These are phyloP conservation scores for Diadegma fenestrale DNA, from an alignment of 2,888 invertebrate species.

Conservation along the genomic window DNA sequence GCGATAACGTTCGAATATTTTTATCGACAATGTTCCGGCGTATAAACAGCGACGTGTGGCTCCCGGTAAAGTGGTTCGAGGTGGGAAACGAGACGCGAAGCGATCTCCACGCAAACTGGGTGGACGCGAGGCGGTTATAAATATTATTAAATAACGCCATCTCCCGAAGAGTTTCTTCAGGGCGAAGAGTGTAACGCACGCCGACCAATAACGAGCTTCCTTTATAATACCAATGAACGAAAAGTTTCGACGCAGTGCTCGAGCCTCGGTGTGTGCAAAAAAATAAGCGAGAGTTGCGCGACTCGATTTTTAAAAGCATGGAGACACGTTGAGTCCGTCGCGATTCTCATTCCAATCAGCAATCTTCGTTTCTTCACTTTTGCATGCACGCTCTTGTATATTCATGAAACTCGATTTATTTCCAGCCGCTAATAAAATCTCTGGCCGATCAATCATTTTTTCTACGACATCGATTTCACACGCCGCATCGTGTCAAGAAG, in stretches of 20 bases:
- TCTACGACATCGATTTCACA: neutral
- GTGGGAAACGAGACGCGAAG: constrained; percentile 52
- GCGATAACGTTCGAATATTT: constrained; percentile 16
- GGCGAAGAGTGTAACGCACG: neutral
- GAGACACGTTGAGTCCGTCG: constrained; percentile 1
- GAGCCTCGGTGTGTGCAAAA: neutral
- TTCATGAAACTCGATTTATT: neutral
- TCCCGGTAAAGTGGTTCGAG: constrained; percentile 18
- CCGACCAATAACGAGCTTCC: constrained; percentile 23
- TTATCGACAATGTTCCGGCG: neutral
- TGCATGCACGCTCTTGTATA: neutral
- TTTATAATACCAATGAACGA: constrained; percentile 13
- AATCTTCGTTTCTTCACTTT: neutral
- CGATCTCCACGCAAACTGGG: constrained; percentile 43
- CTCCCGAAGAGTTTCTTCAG: constrained; percentile 21
- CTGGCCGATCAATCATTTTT: neutral
- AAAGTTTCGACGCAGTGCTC: neutral
- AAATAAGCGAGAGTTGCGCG: constrained; percentile 1
- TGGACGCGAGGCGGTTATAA: constrained; percentile 76
- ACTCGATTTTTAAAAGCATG: neutral
- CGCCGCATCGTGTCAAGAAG: neutral
- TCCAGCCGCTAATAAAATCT: neutral
- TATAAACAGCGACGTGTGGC: constrained; percentile 11
- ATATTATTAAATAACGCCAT: constrained; percentile 77
- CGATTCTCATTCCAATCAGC: constrained; percentile 33